Evolutionary conservation across 2,888 invertebrate species (phyloP), one percentile per base, ranked within the genome.

Genomic region (Lepidocyrtoides sp.): DNA sequence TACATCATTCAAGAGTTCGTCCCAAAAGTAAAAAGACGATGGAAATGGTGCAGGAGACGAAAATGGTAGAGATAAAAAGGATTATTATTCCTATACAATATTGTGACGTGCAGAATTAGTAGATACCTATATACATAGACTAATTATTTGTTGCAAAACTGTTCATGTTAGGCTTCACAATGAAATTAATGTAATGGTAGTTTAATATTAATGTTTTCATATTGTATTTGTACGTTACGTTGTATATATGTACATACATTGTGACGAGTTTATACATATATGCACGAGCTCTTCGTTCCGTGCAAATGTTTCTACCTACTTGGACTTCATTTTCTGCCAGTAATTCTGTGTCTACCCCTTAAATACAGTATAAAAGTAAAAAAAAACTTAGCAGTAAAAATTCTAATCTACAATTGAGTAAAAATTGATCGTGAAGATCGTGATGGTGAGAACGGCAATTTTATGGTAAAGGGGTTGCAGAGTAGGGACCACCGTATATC

Each of bases 391-490:
- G 23, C 44, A 20, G 14, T 75, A 23, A n/a, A n/a, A 44, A 23
- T 44, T 54, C 20, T 79, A 54, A 29, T 79, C 32, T 29, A 20
- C 36, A 17, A 72, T 41, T 79, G 66, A 82, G 69, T 41, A 79
- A 82, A 72, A 81, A 69, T 81, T 88, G 88, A 88, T 88, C 79
- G 66, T 72, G 69, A 86, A 54, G 36, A 82, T 81, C 32, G 41
- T 89, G 82, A 83, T 83, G 48, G 60, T 60, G 75, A 60, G 60
- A 89, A 82, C 57, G 75, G 75, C 60, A 75, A 89, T 75, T 88
- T 88, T 88, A 57, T 63, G 88, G 81, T 44, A 69, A 77, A 29
- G 87, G 87, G 81, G 81, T 69, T 69, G 66, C 8, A 32, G 36
- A 54, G 41, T 23, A 63, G 44, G 79, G 79, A 66, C 66, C 87